phyloP scores from a whole-genome alignment of 2,797 vertebrate genomes.

The Sebastes hubbsi region DNA sequence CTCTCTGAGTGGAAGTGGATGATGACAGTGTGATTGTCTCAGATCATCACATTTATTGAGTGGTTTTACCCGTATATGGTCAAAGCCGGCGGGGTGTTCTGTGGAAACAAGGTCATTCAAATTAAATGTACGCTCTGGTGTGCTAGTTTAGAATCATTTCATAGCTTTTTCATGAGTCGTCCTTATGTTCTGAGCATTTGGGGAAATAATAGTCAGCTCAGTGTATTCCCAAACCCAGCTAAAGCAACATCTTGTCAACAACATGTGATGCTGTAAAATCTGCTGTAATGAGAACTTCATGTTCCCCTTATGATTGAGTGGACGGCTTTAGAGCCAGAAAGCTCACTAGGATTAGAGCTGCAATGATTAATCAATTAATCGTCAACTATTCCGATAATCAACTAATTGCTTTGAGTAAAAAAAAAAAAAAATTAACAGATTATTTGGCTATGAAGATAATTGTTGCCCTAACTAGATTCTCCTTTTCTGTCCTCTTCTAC shows the following conservation, averaged over 20 bases:
- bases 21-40: constrained; percentile 12
- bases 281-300: constrained; percentile 19
- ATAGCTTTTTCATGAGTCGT: not conserved
- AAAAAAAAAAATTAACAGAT: no score
- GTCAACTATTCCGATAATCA: no score
- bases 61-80: not conserved
- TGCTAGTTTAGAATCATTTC: constrained; percentile 10
- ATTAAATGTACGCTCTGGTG: not conserved
- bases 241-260: constrained; percentile 38
- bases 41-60: constrained; percentile 8
- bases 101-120: not conserved
- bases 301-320: constrained; percentile 1
- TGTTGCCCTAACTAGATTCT: not conserved
- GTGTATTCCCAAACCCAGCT: constrained; percentile 14
- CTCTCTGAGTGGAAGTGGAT: constrained; percentile 18
- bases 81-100: not conserved
- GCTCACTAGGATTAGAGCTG: not conserved
- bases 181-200: constrained; percentile 12
- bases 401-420: no score
- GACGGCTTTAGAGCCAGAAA: not conserved
- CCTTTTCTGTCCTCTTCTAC: not conserved
- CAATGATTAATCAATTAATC: no score
- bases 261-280: constrained; percentile 54
- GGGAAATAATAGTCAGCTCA: not conserved
- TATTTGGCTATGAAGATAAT: no score